phyloP scores from a whole-genome alignment of 2,797 vertebrate species.

The Hippocampus kuda region DNA sequence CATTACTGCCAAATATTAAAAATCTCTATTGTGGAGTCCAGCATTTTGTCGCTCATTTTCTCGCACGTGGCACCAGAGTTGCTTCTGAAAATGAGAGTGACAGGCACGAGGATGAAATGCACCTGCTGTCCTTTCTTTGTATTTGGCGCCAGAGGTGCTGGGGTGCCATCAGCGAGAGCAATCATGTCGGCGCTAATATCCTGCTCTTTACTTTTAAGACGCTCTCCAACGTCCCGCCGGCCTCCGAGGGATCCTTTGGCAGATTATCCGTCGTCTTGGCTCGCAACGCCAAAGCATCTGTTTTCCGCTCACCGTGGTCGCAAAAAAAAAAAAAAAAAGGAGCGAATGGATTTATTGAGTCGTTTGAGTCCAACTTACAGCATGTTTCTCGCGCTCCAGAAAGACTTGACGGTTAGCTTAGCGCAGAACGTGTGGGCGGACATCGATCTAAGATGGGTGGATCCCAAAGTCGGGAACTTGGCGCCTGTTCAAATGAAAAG shows the following conservation, averaged over 20 bases:
- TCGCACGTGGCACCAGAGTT: background rate
- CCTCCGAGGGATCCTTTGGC: constrained; percentile 41
- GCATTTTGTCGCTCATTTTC: background rate
- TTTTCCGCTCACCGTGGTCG: constrained; percentile 35
- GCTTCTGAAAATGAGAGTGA: constrained; percentile 1
- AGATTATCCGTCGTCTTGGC: constrained; percentile 29
- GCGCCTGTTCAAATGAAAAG: constrained; percentile 5
- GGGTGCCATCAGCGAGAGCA: constrained; percentile 6
- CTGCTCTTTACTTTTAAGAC: constrained; percentile 18
- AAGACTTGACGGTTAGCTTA: background rate
- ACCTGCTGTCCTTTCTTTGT: constrained; percentile 18
- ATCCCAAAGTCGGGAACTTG: background rate
- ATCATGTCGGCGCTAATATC: constrained; percentile 16
- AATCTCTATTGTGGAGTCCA: background rate
- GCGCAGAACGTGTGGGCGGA: background rate
- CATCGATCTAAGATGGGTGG: constrained; percentile 1
- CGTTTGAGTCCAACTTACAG: constrained; percentile 22
- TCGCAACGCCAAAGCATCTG: constrained; percentile 51
- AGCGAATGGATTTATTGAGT: constrained; percentile 32
- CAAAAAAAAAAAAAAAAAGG: constrained; percentile 2
- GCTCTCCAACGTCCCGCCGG: constrained; percentile 39
- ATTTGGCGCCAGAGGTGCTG: constrained; percentile 19
- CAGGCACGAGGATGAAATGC: constrained; percentile 10
- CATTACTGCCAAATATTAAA: background rate
- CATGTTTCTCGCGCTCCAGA: constrained; percentile 13